These are phyloP conservation scores for Drosophila quadrilineata DNA, from an alignment of 1,140 invertebrate genomes.

Conservation along the genomic window DNA sequence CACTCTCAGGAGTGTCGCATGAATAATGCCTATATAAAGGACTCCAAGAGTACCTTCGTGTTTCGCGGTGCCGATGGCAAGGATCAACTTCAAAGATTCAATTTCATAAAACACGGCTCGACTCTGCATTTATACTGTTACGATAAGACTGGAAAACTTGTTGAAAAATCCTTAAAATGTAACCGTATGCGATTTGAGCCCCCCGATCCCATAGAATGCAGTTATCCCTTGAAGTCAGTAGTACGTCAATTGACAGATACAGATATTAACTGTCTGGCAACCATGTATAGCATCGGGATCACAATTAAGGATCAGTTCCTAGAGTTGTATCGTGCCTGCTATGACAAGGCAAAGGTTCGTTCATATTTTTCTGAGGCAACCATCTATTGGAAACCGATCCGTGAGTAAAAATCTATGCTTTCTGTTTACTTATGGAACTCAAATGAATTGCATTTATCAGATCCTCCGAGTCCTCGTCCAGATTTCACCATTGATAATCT, in stretches of 20 bases:
- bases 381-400: not conserved
- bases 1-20: not conserved
- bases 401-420: not conserved
- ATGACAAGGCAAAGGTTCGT: not conserved
- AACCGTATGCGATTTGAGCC: not conserved
- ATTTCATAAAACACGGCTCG: not conserved
- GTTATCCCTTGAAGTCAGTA: not conserved
- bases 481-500: not conserved
- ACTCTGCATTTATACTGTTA: not conserved
- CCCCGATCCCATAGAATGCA: not conserved
- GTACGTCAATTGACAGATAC: not conserved
- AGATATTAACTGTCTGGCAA: not conserved
- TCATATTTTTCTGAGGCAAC: conserved; percentile 1
- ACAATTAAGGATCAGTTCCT: not conserved
- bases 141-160: not conserved
- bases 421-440: not conserved
- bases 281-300: conserved; percentile 16
- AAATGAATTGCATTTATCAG: not conserved
- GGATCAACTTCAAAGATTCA: not conserved
- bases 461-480: not conserved
- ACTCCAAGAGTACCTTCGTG: not conserved
- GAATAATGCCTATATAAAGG: not conserved
- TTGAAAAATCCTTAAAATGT: not conserved
- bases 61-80: not conserved
- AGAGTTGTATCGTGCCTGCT: conserved; percentile 21